Conservation (phyloP, 2,797 vertebrate genomes). For the Gymnoscopelus microlampas region DNA sequence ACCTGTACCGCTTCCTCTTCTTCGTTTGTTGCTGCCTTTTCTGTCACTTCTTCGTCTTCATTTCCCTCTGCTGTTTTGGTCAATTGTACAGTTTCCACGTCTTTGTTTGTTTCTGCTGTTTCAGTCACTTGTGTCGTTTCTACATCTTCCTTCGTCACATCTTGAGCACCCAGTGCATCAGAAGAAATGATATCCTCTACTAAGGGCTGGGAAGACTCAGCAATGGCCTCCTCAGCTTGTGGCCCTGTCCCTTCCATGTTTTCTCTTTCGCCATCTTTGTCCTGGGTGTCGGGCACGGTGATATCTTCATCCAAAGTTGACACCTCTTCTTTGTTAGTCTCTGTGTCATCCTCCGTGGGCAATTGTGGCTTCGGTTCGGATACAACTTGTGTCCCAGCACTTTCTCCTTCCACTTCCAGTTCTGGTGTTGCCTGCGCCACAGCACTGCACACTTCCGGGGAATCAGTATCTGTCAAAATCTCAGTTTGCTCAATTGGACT, state of each 20-base stretch:
- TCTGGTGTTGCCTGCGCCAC: constrained; percentile 11
- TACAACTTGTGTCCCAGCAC: constrained; percentile 1
- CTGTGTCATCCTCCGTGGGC: not conserved
- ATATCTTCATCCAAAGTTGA: not conserved
- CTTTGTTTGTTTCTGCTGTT: too few relatives aligned
- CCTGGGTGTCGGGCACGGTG: constrained; percentile 1
- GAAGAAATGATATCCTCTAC: constrained; percentile 4
- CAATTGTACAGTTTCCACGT: not conserved
- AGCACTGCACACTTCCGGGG: constrained; percentile 1
- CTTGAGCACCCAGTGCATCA: not conserved
- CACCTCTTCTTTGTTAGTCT: constrained; percentile 1
- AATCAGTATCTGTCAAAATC: constrained; percentile 5
- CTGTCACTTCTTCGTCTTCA: too few relatives aligned
- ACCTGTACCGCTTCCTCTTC: too few relatives aligned
- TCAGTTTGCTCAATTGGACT: constrained; percentile 2
- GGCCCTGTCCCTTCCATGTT: constrained; percentile 13
- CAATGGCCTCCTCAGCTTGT: constrained; percentile 3
- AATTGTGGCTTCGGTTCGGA: constrained; percentile 11
- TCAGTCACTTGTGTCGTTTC: not conserved
- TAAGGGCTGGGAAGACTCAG: not conserved
- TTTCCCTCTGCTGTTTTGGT: not conserved
- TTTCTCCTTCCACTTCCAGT: not conserved
- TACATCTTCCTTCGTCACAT: not conserved
- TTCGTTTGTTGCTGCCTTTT: too few relatives aligned
- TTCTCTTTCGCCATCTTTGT: constrained; percentile 11